Evolutionary conservation across 1,140 invertebrate species (phyloP), one percentile per base, ranked within the genome.

Genomic region (Drosophila orena): DNA sequence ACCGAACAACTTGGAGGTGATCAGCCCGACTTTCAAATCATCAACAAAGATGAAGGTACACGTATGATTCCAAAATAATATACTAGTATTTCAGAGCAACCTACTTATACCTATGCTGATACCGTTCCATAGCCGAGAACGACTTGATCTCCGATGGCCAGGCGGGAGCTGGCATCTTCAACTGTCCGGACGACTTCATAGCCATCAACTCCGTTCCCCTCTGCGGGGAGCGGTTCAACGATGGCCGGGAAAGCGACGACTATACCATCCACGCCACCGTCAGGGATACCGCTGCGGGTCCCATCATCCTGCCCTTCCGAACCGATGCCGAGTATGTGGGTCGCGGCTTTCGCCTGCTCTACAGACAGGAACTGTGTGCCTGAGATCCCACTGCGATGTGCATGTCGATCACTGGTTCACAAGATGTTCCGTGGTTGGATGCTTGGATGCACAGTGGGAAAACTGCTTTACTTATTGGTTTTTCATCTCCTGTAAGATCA

Each of bases 221-320:
- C 6, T 96, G 96, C 79, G 96, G 96, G 0, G 95, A 96, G 54
- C 93, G 94, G n/a, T 93, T 97, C 2, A 96, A 96, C 80, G 96
- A 96, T 88, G 95, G 94, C 12, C 91, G 93, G 35, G 81, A 88
- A 17, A 79, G 65, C 50, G 93, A 94, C 34, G 94, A 96, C 80
- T 95, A 95, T 76, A 94, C 94, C 24, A 90, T 93, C 46, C 95
- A 96, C 92, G 94, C 94, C 40, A 94, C 95, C 15, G 93, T 96
- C 34, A 95, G 94, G 81, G 95, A 96, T 93, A 92, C 81, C 3
- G 93, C 93, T 59, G 92, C 92, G 30, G 94, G 94, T 43, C 94
- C 94, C 43, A 94, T 94, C 66, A 90, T 94, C 43, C 79, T 94
- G 55, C 92, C 92, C 66, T 93, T 95, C 50, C 91, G 93, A 56